A percentile compares a stretch with the other conserved stretches of the same genome.
These are phyloP conservation scores for Pavo muticus DNA, from an alignment of 2,113 vertebrate species.

Conservation along the genomic window DNA sequence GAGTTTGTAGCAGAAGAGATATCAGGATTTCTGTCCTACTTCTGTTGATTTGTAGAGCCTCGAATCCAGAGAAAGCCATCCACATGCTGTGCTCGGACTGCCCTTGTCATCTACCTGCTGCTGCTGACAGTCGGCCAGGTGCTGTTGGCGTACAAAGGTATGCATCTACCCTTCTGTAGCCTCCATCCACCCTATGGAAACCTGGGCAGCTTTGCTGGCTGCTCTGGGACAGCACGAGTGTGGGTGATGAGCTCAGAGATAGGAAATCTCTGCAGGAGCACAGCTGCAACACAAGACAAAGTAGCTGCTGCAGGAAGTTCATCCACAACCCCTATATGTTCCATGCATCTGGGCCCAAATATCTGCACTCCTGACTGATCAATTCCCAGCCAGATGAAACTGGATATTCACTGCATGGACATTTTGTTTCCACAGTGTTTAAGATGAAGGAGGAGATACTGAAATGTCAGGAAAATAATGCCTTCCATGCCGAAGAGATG, in stretches of 20 bases:
- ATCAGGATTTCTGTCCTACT: background rate
- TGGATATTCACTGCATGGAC: background rate
- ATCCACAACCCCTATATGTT: rapidly evolving
- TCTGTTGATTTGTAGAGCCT: conserved; percentile 63
- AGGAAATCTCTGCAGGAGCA: background rate
- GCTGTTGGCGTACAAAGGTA: conserved; percentile 74
- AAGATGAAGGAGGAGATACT: conserved; percentile 9
- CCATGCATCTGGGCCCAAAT: background rate
- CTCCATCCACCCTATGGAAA: rapidly evolving
- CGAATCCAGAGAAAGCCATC: conserved; percentile 42
- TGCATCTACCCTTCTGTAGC: rapidly evolving
- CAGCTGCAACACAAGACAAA: rapidly evolving
- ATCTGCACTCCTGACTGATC: background rate
- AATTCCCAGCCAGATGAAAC: rapidly evolving
- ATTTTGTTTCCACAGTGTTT: conserved; percentile 61
- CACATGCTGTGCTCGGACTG: background rate
- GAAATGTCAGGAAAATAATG: conserved; percentile 1
- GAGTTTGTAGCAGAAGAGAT: background rate
- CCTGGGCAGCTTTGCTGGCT: background rate
- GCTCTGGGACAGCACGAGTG: rapidly evolving
- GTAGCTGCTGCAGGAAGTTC: rapidly evolving
- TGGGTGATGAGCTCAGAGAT: rapidly evolving
- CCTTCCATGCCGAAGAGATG: background rate
- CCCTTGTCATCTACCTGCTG: conserved; percentile 55
- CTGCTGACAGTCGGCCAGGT: conserved; percentile 46